phyloP scores from a whole-genome alignment of 1,140 invertebrate genomes.

The Penaeus japonicus region DNA sequence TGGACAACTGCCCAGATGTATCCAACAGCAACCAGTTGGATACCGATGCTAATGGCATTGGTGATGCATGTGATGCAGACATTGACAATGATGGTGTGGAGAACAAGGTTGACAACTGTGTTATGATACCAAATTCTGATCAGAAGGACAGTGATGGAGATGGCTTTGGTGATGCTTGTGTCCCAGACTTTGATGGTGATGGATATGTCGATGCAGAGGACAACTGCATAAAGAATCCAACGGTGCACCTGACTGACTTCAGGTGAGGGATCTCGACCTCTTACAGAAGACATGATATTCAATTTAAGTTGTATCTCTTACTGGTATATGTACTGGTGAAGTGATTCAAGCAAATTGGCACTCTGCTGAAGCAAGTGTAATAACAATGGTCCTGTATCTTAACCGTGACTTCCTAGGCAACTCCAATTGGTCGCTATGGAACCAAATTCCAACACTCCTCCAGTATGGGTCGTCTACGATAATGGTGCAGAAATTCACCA shows the following conservation, averaged over 20 bases:
- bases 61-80: conserved; percentile 85
- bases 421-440: conserved; percentile 81
- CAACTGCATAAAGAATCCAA: conserved; percentile 77
- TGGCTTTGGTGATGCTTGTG: neutral
- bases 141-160: neutral
- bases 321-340: too few relatives aligned
- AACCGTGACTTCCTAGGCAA: too few relatives aligned
- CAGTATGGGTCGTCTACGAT: conserved; percentile 91
- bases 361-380: too few relatives aligned
- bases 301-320: neutral
- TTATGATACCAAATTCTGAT: conserved; percentile 61
- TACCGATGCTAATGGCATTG: conserved; percentile 74
- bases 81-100: conserved; percentile 83
- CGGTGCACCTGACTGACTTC: conserved; percentile 91
- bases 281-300: neutral
- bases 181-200: neutral
- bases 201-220: neutral
- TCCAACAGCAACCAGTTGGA: conserved; percentile 81
- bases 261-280: conserved; percentile 64
- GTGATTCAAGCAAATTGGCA: too few relatives aligned
- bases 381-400: too few relatives aligned
- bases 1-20: conserved; percentile 66
- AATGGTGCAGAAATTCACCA: conserved; percentile 95
- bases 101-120: conserved; percentile 88
- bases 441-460: conserved; percentile 90